Evolutionary conservation across 2,113 vertebrate species (phyloP).

Genomic region (Crotalus helleri): DNA sequence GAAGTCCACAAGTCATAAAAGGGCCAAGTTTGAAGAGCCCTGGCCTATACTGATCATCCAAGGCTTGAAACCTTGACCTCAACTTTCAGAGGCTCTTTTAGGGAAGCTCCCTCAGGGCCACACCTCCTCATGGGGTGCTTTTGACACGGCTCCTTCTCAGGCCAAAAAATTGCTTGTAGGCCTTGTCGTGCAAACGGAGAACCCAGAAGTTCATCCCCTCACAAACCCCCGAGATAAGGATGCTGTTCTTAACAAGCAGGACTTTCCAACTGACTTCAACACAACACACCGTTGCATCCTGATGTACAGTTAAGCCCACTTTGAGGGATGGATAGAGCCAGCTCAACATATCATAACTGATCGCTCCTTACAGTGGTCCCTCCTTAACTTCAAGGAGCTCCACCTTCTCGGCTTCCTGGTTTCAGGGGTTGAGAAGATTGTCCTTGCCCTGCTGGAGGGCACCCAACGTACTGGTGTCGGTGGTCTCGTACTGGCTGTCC

Average conservation of each 20-base stretch:
- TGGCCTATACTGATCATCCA: background rate
- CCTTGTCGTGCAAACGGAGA: background rate
- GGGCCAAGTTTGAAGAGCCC: too few relatives aligned
- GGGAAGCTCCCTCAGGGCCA: background rate
- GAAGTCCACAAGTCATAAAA: too few relatives aligned
- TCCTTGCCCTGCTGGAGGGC: background rate
- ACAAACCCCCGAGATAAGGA: background rate
- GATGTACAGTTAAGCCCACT: background rate
- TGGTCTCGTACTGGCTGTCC: constrained; percentile 90
- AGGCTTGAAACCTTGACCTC: background rate
- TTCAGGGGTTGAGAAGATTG: background rate
- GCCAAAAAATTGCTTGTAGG: background rate
- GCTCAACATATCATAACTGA: background rate
- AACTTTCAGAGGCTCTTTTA: background rate
- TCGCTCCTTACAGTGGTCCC: background rate
- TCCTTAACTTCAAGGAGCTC: background rate
- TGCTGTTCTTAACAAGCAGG: background rate
- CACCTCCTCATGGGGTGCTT: background rate
- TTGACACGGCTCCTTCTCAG: background rate
- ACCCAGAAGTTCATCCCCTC: background rate
- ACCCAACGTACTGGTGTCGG: constrained; percentile 85
- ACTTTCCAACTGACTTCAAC: background rate
- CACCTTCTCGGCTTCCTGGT: background rate
- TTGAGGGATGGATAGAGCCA: background rate
- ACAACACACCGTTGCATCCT: background rate